A percentile compares a stretch with the other conserved stretches of the same genome.
phyloP scores from a whole-genome alignment of 2,113 vertebrate species.

The Lophotis ruficrista region DNA sequence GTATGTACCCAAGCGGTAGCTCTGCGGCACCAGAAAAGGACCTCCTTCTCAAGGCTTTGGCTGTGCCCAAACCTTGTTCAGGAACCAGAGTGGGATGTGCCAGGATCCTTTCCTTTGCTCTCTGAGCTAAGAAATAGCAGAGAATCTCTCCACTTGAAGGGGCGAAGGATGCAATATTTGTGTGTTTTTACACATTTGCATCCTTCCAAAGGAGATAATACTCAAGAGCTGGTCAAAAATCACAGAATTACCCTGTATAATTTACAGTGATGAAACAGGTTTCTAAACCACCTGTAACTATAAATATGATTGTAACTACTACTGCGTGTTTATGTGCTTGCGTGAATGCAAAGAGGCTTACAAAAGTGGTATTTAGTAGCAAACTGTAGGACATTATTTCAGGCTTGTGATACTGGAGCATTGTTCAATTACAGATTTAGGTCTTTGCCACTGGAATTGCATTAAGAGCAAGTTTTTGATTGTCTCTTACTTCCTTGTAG shows the following conservation, averaged over 20 bases:
- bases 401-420: not conserved
- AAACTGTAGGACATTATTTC: not conserved
- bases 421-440: not conserved
- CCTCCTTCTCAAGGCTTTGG: not conserved
- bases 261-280: not conserved
- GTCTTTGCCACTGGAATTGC: not conserved
- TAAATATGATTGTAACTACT: not conserved
- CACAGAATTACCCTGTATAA: not conserved
- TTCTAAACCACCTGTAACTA: not conserved
- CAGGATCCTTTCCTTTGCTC: not conserved
- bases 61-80: not conserved
- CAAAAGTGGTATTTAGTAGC: not conserved
- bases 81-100: not conserved
- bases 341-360: not conserved
- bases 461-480: not conserved
- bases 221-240: not conserved
- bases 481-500: not conserved
- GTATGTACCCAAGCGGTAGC: rapidly evolving
- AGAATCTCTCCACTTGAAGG: not conserved
- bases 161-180: not conserved
- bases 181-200: not conserved
- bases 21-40: not conserved
- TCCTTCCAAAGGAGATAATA: not conserved
- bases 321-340: not conserved
- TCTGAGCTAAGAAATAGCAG: not conserved